phyloP scores from a whole-genome alignment of 1,140 invertebrate genomes.

The Apocrypta bakeri region DNA sequence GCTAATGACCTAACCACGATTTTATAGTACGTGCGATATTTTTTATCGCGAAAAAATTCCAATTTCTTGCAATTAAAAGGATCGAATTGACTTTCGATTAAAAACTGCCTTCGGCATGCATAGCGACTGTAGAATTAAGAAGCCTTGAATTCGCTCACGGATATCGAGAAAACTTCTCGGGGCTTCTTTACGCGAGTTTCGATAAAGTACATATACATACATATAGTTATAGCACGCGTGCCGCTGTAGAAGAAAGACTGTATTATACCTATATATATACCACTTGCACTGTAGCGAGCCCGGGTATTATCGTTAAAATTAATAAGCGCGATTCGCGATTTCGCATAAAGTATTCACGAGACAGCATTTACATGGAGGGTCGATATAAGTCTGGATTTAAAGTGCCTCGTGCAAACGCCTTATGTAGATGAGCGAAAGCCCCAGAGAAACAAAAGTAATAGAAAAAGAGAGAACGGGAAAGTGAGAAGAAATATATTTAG shows the following conservation, averaged over 20 bases:
- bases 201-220: background rate
- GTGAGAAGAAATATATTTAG: too few species aligned
- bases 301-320: conserved; percentile 33
- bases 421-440: background rate
- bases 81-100: too few species aligned
- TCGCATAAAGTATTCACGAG: conserved; percentile 2
- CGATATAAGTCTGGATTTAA: background rate
- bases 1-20: too few species aligned
- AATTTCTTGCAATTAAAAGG: too few species aligned
- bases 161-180: background rate
- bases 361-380: conserved; percentile 12
- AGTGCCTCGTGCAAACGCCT: background rate
- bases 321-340: conserved; percentile 31
- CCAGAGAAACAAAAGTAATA: too few species aligned
- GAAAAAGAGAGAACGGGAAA: conserved; percentile 4
- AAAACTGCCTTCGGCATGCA: too few species aligned
- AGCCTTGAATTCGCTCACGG: background rate
- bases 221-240: too few species aligned
- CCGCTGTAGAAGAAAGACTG: background rate
- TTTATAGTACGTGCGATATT: too few species aligned
- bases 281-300: too few species aligned
- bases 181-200: background rate
- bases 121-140: too few species aligned
- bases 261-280: too few species aligned
- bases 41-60: too few species aligned